These are phyloP conservation scores for Caradrina clavipalpis DNA, from an alignment of 2,888 invertebrate genomes.

Conservation along the genomic window DNA sequence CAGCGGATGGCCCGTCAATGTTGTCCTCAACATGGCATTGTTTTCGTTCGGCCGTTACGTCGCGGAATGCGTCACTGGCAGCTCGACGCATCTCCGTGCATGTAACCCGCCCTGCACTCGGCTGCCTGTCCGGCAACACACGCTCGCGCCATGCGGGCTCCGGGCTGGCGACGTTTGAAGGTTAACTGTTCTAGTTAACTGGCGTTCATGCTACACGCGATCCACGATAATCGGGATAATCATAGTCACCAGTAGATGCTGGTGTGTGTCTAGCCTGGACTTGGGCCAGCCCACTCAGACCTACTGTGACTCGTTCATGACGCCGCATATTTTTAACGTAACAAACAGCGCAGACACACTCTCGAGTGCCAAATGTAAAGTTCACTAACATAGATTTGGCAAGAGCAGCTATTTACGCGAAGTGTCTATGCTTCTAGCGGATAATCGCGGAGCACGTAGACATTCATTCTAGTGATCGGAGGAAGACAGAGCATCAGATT, in stretches of 20 bases:
- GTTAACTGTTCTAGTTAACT: slow-evolving; percentile 67
- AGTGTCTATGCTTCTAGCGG: slow-evolving; percentile 78
- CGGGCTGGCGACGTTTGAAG: slow-evolving; percentile 66
- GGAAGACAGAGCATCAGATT: slow-evolving; percentile 39
- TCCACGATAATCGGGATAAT: slow-evolving; percentile 60
- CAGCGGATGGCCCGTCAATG: slow-evolving; percentile 48
- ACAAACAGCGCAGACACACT: slow-evolving; percentile 86
- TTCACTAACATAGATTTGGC: slow-evolving; percentile 90
- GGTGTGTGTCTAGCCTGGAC: slow-evolving; percentile 78
- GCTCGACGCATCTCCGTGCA: slow-evolving; percentile 59
- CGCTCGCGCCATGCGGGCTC: slow-evolving; percentile 63
- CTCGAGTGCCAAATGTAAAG: slow-evolving; percentile 89
- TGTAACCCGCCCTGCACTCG: slow-evolving; percentile 64
- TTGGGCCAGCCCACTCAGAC: slow-evolving; percentile 82
- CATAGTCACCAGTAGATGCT: slow-evolving; percentile 66
- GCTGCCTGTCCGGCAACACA: slow-evolving; percentile 54
- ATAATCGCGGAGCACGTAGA: slow-evolving; percentile 70
- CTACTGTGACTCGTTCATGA: slow-evolving; percentile 87
- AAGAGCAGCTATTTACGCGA: slow-evolving; percentile 84
- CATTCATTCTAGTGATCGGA: slow-evolving; percentile 58
- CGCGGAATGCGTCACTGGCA: slow-evolving; percentile 72
- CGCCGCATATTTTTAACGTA: slow-evolving; percentile 90
- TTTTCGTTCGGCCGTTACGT: slow-evolving; percentile 71
- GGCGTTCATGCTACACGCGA: slow-evolving; percentile 57
- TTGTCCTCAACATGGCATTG: slow-evolving; percentile 68